phyloP scores from a whole-genome alignment of 2,888 invertebrate genomes.

The Oxytorus armatus region DNA sequence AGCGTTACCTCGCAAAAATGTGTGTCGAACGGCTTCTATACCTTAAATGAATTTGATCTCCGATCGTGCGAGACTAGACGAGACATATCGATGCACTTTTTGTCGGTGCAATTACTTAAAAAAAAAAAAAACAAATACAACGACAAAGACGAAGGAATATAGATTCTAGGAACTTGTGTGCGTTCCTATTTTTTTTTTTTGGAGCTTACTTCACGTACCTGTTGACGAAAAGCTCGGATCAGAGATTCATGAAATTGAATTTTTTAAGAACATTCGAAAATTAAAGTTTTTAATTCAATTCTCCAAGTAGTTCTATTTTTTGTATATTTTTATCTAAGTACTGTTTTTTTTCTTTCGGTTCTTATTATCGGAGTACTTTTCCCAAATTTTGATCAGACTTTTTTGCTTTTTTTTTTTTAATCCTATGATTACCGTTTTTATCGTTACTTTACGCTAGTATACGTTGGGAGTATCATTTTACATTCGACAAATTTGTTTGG shows the following conservation, averaged over 20 bases:
- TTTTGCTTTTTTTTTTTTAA: conserved; percentile 7
- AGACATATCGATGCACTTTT: conserved; percentile 27
- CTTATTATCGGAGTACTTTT: neutral
- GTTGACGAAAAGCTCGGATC: conserved; percentile 50
- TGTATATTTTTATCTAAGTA: neutral
- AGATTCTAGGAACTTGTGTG: conserved; percentile 20
- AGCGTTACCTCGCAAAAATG: conserved; percentile 42
- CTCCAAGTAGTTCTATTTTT: no score
- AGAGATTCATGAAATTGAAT: conserved; percentile 16
- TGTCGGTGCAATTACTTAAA: conserved; percentile 25
- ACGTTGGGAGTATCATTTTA: no score
- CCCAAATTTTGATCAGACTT: neutral
- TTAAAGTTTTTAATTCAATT: neutral
- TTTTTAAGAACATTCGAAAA: neutral
- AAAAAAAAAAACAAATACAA: conserved; percentile 14
- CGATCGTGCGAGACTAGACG: neutral
- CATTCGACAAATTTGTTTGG: no score
- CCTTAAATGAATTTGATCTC: conserved; percentile 16
- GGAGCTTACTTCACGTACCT: conserved; percentile 68
- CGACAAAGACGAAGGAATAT: neutral
- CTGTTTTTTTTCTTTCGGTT: neutral
- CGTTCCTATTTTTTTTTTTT: conserved; percentile 29
- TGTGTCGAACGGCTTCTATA: conserved; percentile 43
- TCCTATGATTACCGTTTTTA: no score
- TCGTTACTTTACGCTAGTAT: no score